Evolutionary conservation across 2,888 invertebrate species (phyloP).

Genomic region (Euplagia quadripunctaria): DNA sequence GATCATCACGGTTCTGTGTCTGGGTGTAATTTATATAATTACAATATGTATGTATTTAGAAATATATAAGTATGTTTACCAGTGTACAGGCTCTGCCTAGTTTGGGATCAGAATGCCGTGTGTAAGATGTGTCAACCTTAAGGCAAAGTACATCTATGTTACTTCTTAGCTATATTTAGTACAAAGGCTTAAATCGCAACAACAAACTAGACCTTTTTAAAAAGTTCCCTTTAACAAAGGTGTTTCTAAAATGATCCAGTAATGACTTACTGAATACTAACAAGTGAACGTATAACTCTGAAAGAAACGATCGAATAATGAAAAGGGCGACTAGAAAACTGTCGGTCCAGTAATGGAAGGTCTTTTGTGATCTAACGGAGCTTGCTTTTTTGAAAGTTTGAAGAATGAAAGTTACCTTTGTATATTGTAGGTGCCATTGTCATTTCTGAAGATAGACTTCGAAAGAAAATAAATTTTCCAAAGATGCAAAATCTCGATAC

Average conservation of each 20-base stretch:
- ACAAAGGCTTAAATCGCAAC: background rate
- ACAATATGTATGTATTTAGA: no score
- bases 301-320: conserved; percentile 32
- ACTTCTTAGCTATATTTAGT: rapidly evolving
- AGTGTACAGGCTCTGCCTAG: no score
- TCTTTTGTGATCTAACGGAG: conserved; percentile 45
- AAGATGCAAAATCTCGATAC: background rate
- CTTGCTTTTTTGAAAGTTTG: conserved; percentile 37
- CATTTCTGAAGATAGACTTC: conserved; percentile 4
- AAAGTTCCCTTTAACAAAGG: background rate
- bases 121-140: background rate
- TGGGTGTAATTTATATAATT: no score
- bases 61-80: no score
- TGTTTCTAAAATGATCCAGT: conserved; percentile 15
- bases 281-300: conserved; percentile 10
- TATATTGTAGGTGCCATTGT: conserved; percentile 26
- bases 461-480: conserved; percentile 25
- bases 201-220: background rate
- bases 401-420: conserved; percentile 25
- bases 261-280: conserved; percentile 25
- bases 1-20: no score
- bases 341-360: conserved; percentile 25
- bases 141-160: background rate
- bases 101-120: no score
- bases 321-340: conserved; percentile 25